Percentiles rank a stretch among this genome's conserved stretches.
These are phyloP conservation scores for Plebejus anna DNA, from an alignment of 2,888 invertebrate species.

Conservation along the genomic window DNA sequence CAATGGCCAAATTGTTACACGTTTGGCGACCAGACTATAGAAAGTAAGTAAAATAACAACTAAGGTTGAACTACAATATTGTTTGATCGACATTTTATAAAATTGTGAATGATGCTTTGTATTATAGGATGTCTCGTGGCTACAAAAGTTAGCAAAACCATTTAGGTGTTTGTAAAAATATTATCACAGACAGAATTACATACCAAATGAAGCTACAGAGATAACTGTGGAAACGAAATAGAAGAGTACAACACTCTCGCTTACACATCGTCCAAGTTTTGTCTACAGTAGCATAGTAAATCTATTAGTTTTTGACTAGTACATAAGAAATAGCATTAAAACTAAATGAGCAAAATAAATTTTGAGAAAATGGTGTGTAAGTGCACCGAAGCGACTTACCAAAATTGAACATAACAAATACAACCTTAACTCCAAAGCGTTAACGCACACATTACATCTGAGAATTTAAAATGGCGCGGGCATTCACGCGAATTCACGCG, in stretches of 20 bases:
- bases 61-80: background rate
- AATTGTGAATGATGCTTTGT: background rate
- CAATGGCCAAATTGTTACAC: background rate
- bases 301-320: constrained; percentile 65
- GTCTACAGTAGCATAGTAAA: constrained; percentile 23
- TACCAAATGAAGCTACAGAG: constrained; percentile 43
- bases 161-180: constrained; percentile 43
- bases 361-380: constrained; percentile 5
- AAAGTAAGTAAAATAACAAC: background rate
- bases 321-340: constrained; percentile 51
- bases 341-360: constrained; percentile 50
- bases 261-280: background rate
- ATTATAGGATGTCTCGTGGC: constrained; percentile 66
- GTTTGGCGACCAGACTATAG: background rate
- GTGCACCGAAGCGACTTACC: too few relatives aligned
- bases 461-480: too few relatives aligned
- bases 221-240: background rate
- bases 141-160: constrained; percentile 50
- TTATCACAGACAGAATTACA: constrained; percentile 69
- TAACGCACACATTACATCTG: too few relatives aligned
- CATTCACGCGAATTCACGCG: too few relatives aligned
- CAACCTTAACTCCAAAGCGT: too few relatives aligned
- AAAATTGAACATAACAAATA: too few relatives aligned
- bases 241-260: background rate
- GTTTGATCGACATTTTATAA: background rate